Conservation (phyloP, 2,797 vertebrate species). For the Sorex maritimensis region DNA sequence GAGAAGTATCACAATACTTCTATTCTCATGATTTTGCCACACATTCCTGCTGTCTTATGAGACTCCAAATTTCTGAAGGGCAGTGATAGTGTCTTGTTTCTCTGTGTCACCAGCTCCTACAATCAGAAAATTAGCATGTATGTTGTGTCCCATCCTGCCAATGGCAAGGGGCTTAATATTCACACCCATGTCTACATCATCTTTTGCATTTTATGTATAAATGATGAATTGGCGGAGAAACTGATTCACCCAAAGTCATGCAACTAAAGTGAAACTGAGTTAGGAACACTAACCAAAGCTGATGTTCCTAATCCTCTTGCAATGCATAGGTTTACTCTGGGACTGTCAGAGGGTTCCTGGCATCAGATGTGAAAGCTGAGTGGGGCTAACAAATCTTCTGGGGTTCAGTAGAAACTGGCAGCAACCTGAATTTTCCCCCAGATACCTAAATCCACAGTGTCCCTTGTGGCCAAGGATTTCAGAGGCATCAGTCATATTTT, state of each 20-base stretch:
- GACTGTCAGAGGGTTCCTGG: background rate
- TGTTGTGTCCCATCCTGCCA: background rate
- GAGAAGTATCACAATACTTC: slow-evolving; percentile 4
- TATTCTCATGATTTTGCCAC: slow-evolving; percentile 11
- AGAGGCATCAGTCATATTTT: background rate
- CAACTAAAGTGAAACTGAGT: slow-evolving; percentile 41
- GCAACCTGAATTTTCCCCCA: slow-evolving; percentile 5
- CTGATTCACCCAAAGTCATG: background rate
- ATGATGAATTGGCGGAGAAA: slow-evolving; percentile 24
- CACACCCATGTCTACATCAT: background rate
- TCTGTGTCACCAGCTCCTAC: background rate
- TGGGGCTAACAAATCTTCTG: background rate
- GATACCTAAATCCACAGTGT: background rate
- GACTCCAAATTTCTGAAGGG: background rate
- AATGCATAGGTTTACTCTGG: background rate
- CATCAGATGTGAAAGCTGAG: background rate
- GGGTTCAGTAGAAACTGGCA: background rate
- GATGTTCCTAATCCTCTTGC: background rate
- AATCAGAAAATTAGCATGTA: background rate
- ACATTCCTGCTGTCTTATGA: background rate
- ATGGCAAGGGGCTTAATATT: background rate
- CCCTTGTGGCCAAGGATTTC: background rate
- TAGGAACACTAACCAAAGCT: background rate
- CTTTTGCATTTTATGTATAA: slow-evolving; percentile 11
- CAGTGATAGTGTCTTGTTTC: background rate